phyloP scores from a whole-genome alignment of 2,888 invertebrate genomes.

The Serrognathus titanus region DNA sequence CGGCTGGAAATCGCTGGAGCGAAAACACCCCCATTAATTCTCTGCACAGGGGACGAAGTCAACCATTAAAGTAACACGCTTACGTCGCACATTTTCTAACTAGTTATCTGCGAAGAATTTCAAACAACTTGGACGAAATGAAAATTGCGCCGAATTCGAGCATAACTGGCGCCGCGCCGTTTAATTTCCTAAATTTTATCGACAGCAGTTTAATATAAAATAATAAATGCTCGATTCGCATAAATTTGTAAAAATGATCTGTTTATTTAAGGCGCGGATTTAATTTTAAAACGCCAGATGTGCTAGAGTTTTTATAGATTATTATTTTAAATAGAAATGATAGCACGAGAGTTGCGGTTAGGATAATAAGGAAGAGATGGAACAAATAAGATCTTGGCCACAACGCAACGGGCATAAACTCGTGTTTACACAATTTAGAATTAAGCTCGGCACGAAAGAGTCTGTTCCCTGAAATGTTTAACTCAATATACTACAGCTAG shows the following conservation, averaged over 20 bases:
- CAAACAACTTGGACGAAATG: too few relatives aligned
- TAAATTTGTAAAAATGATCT: neutral
- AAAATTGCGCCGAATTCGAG: too few relatives aligned
- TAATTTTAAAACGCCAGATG: neutral
- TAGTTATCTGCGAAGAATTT: too few relatives aligned
- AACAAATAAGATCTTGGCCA: constrained; percentile 23
- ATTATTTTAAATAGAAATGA: constrained; percentile 1
- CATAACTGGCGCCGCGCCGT: too few relatives aligned
- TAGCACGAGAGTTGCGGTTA: neutral
- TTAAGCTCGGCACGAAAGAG: constrained; percentile 24
- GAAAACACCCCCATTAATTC: constrained; percentile 1
- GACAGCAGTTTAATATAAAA: too few relatives aligned
- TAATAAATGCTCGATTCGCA: too few relatives aligned
- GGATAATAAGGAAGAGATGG: constrained; percentile 4
- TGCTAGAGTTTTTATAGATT: neutral
- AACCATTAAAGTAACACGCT: neutral
- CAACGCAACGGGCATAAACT: constrained; percentile 24
- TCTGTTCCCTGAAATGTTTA: constrained; percentile 40
- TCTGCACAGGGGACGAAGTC: neutral
- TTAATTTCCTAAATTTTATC: too few relatives aligned
- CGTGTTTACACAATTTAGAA: constrained; percentile 25
- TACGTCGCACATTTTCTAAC: too few relatives aligned
- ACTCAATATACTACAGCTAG: constrained; percentile 37
- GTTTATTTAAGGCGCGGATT: neutral
- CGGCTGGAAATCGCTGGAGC: constrained; percentile 11